Conservation (phyloP, 2,113 vertebrate species). For the Podarcis raffonei region DNA sequence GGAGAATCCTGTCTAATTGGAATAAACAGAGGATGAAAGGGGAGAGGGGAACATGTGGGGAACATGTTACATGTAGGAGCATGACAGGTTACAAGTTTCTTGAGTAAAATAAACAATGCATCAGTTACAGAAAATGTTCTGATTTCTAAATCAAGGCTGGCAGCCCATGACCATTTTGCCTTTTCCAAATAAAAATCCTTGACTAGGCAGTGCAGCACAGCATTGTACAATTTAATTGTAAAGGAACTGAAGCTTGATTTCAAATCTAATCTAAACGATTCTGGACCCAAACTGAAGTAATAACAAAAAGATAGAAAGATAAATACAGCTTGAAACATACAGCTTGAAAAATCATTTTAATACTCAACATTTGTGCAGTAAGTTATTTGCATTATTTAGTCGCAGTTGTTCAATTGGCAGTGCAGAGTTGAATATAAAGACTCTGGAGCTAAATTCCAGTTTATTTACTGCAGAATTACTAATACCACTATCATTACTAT, state of each 20-base stretch:
- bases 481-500: too few species aligned
- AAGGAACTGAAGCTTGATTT: background rate
- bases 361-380: too few species aligned
- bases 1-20: background rate
- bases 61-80: background rate
- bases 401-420: background rate
- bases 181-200: background rate
- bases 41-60: fast-evolving
- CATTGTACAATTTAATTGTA: background rate
- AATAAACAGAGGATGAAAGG: background rate
- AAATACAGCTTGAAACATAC: too few species aligned
- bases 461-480: too few species aligned
- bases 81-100: background rate
- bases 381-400: background rate
- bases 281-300: background rate
- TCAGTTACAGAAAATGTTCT: background rate
- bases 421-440: too few species aligned
- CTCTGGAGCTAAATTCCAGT: too few species aligned
- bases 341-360: too few species aligned
- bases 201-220: background rate
- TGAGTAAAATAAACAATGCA: background rate
- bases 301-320: background rate
- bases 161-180: background rate
- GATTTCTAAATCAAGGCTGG: background rate
- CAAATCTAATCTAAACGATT: background rate